A percentile compares a stretch with the other conserved stretches of the same genome.
Conservation (phyloP, 2,113 vertebrate species). For the zebrafish (Danio rerio) region DNA sequence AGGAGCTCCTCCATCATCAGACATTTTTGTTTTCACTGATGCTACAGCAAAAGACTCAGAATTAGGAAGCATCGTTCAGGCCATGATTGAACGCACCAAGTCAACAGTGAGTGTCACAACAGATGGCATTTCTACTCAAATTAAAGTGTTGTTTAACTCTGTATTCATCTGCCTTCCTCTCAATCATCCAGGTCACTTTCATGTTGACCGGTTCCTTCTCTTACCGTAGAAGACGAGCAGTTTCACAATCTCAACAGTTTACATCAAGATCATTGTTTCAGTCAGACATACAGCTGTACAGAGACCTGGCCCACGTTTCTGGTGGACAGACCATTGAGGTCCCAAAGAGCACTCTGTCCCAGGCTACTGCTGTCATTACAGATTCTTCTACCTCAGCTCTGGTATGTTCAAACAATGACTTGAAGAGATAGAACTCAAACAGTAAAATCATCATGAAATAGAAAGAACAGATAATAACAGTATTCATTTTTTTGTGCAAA, state of each 20-base stretch:
- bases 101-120: conserved; percentile 55
- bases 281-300: background rate
- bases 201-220: background rate
- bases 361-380: conserved; percentile 23
- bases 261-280: background rate
- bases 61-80: conserved; percentile 60
- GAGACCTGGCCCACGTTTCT: conserved; percentile 35
- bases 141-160: background rate
- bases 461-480: no score
- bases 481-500: no score
- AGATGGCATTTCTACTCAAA: no score
- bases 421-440: no score
- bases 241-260: background rate
- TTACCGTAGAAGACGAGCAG: background rate
- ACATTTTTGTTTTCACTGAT: conserved; percentile 76
- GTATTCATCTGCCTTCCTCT: background rate
- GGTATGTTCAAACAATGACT: background rate
- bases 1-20: conserved; percentile 57
- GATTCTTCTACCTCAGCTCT: conserved; percentile 13
- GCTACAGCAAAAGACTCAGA: conserved; percentile 63
- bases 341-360: background rate
- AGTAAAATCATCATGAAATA: no score
- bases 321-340: conserved; percentile 43
- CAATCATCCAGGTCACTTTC: background rate
- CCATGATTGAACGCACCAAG: conserved; percentile 66